These are phyloP conservation scores for Protodeltote pygarga DNA, from an alignment of 2,888 invertebrate genomes.

Conservation along the genomic window DNA sequence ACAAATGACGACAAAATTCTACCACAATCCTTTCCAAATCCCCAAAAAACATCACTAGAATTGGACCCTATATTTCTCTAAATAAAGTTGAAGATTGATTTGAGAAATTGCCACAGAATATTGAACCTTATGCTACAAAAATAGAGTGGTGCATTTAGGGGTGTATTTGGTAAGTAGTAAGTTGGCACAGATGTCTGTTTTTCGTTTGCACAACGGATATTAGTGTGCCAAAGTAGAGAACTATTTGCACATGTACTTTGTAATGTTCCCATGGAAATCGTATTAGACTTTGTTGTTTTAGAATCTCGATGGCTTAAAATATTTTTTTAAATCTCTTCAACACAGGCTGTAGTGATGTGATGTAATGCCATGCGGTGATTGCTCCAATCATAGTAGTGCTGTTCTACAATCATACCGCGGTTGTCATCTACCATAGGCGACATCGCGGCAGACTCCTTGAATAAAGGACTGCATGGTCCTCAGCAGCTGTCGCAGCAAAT, in stretches of 20 bases:
- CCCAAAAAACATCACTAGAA: slow-evolving; percentile 1
- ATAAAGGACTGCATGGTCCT: too few relatives aligned
- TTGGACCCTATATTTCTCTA: not conserved
- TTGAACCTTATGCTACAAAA: not conserved
- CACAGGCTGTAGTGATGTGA: not conserved
- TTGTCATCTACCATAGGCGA: too few relatives aligned
- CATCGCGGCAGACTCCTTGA: too few relatives aligned
- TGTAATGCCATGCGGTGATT: too few relatives aligned
- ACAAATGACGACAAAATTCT: slow-evolving; percentile 70
- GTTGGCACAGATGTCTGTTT: slow-evolving; percentile 56
- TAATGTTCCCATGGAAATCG: slow-evolving; percentile 73
- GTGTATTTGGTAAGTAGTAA: slow-evolving; percentile 18
- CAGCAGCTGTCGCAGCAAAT: too few relatives aligned
- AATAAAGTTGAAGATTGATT: not conserved
- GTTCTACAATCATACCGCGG: too few relatives aligned
- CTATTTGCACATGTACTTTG: slow-evolving; percentile 73
- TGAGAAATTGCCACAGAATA: not conserved
- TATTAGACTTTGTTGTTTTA: slow-evolving; percentile 70
- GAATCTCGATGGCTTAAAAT: slow-evolving; percentile 36
- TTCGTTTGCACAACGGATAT: slow-evolving; percentile 77
- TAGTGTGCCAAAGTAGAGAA: slow-evolving; percentile 67
- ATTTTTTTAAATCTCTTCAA: not conserved
- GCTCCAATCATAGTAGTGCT: too few relatives aligned
- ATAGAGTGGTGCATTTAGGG: not conserved
- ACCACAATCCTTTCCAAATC: slow-evolving; percentile 6